Percentiles rank a stretch among this genome's conserved stretches.
These are phyloP conservation scores for Venusia cambrica DNA, from an alignment of 2,888 invertebrate genomes.

Conservation along the genomic window DNA sequence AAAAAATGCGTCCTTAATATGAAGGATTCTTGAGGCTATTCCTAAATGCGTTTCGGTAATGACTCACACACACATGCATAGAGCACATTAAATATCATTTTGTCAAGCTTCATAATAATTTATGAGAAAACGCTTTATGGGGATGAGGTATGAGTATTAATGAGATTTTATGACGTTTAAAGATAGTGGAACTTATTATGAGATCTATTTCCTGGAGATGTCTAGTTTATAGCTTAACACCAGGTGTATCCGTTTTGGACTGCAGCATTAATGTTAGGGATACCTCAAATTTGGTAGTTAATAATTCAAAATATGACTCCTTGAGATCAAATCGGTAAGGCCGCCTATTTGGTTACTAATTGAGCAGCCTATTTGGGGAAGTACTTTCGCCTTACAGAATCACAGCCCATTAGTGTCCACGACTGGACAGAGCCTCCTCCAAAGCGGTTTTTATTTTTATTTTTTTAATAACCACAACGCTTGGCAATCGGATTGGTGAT, in stretches of 20 bases:
- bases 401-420: too few relatives aligned
- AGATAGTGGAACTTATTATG: conserved; percentile 56
- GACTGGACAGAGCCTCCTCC: too few relatives aligned
- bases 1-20: conserved; percentile 72
- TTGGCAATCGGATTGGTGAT: too few relatives aligned
- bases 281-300: too few relatives aligned
- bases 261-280: background rate
- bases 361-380: too few relatives aligned
- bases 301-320: too few relatives aligned
- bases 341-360: too few relatives aligned
- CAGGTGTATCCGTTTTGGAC: conserved; percentile 7
- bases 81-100: conserved; percentile 73
- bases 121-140: conserved; percentile 53
- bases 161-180: conserved; percentile 56
- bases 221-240: conserved; percentile 8
- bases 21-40: conserved; percentile 60
- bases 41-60: conserved; percentile 67
- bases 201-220: conserved; percentile 49
- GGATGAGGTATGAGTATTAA: conserved; percentile 61
- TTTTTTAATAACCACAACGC: too few relatives aligned
- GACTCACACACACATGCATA: conserved; percentile 57
- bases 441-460: too few relatives aligned
- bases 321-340: too few relatives aligned
- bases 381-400: too few relatives aligned
- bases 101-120: conserved; percentile 68